A percentile compares a stretch with the other conserved stretches of the same genome.
Conservation (phyloP, 2,797 vertebrate genomes). For the Trematomus bernacchii region DNA sequence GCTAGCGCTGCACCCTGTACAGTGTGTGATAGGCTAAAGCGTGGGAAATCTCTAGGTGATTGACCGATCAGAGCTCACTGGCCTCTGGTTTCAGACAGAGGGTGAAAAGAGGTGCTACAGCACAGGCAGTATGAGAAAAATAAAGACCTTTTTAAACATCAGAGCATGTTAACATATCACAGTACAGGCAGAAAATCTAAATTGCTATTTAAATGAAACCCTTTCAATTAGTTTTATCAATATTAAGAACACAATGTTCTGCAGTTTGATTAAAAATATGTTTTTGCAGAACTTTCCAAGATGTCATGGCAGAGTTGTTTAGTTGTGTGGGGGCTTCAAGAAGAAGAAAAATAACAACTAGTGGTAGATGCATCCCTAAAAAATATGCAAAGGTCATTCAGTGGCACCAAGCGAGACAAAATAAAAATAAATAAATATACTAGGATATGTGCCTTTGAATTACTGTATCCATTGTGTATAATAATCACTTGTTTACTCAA, state of each 20-base stretch:
- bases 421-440: slow-evolving; percentile 23
- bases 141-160: too few species aligned
- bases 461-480: slow-evolving; percentile 26
- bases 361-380: slow-evolving; percentile 5
- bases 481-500: slow-evolving; percentile 63
- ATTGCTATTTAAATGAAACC: too few species aligned
- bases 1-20: too few species aligned
- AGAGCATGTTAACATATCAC: too few species aligned
- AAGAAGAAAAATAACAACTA: neutral
- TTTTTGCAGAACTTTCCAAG: neutral
- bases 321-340: neutral
- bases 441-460: slow-evolving; percentile 35
- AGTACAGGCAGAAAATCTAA: too few species aligned
- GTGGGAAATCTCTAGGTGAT: too few species aligned
- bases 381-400: slow-evolving; percentile 26
- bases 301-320: neutral
- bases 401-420: neutral
- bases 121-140: too few species aligned
- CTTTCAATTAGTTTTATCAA: too few species aligned
- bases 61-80: too few species aligned
- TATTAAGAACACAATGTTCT: neutral
- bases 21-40: too few species aligned
- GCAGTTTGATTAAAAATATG: neutral
- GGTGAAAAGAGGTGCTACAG: too few species aligned
- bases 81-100: too few species aligned